Base-by-base conservation (phyloP, 2,888 invertebrate species). In the Dryobota labecula region DNA sequence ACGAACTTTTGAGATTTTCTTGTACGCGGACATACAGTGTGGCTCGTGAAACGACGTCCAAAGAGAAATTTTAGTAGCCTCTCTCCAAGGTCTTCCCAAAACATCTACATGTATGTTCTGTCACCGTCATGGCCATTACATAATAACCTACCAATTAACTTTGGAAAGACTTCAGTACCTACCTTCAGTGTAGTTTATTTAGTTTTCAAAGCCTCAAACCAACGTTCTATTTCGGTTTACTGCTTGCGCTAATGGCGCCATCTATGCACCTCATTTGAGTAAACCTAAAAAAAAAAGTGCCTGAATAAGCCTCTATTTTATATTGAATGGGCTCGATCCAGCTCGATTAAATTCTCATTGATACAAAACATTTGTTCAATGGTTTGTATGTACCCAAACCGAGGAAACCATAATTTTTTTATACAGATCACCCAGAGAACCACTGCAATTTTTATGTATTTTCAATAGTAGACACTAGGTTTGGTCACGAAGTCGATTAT, bases 401-500 rank as follows among this genome's bases (percentile, higher is more conserved):
- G 18, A 20, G 24, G 5, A 13, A 64, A n/a, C 30, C 36, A 27
- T 33, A 13, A 6, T n/a, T 30, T 61, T 5, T 58, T 15, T 38
- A 15, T 11, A 20, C 1, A 41, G 9, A 24, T 6, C 18, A 20
- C 2, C 27, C 18, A 27, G 20, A 58, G 7, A 20, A 41, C 27
- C 6, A 58, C 11, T 57, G 24, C 24, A 53, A 38, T 11, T 27
- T 5, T 2, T 18, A 27, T 0, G 2, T 20, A 30, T 43, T 60
- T 60, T 8, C 20, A 43, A 11, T 36, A 36, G 2, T 18, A 45
- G 11, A 18, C 15, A 24, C 24, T 33, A 33, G 24, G 8, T n/a
- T 33, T 49, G 38, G 2, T 36, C 2, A 18, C 15, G 2, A 13
- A 72, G 72, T 76, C 72, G 72, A 73, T 41, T 73, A 36, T 20